Percentiles rank a stretch among this genome's conserved stretches.
phyloP scores from a whole-genome alignment of 2,113 vertebrate genomes.

The Tor tambroides region DNA sequence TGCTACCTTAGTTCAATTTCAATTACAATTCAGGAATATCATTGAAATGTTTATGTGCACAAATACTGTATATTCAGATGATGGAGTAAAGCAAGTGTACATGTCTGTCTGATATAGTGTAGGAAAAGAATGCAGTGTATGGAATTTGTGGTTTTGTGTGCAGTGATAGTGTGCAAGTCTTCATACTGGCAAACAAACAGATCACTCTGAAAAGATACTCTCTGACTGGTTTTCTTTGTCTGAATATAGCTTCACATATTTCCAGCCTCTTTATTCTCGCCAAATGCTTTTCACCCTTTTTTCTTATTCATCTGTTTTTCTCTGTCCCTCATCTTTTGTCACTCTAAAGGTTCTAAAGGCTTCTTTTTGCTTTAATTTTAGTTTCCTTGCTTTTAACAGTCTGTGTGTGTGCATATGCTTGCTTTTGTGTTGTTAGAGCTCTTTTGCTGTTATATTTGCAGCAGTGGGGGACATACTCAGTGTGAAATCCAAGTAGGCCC shows the following conservation, averaged over 20 bases:
- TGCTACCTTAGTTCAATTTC: no score
- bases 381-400: constrained; percentile 8
- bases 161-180: constrained; percentile 22
- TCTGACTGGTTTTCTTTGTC: background rate
- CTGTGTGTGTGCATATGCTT: constrained; percentile 12
- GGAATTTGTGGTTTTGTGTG: constrained; percentile 17
- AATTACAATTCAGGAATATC: no score
- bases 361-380: background rate
- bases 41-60: background rate
- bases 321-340: background rate
- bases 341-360: background rate
- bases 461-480: constrained; percentile 11
- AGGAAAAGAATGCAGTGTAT: background rate
- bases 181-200: constrained; percentile 16
- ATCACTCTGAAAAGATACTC: constrained; percentile 12
- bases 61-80: no score
- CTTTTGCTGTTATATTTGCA: constrained; percentile 23
- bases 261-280: background rate
- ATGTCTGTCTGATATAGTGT: constrained; percentile 36
- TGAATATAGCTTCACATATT: constrained; percentile 22
- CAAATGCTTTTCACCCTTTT: constrained; percentile 19
- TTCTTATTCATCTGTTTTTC: background rate
- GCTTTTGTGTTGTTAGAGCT: background rate
- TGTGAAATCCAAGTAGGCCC: constrained; percentile 53
- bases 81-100: background rate